phyloP scores from a whole-genome alignment of 2,797 vertebrate genomes.

The Fistularia commersonii region DNA sequence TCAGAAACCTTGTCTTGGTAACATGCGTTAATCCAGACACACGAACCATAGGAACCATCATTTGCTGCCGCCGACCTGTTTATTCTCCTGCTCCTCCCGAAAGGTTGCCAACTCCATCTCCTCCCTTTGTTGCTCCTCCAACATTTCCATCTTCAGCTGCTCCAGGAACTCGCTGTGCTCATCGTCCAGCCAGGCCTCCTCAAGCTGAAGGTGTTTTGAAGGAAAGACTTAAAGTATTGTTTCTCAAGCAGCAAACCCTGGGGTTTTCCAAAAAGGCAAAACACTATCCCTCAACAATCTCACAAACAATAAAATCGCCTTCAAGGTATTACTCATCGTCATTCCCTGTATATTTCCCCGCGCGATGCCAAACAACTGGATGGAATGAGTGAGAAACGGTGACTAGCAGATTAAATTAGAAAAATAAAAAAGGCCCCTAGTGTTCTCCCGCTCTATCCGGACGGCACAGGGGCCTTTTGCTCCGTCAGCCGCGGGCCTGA shows the following conservation, averaged over 20 bases:
- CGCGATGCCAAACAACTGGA: no score
- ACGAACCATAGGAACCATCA: not conserved
- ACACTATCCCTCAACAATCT: no score
- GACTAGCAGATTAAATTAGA: constrained; percentile 74
- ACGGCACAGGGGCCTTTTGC: constrained; percentile 49
- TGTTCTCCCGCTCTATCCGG: no score
- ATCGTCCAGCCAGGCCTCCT: constrained; percentile 96
- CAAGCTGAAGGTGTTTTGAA: constrained; percentile 85
- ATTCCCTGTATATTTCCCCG: no score
- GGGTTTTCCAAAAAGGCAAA: no score
- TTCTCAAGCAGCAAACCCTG: constrained; percentile 30
- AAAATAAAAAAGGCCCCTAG: no score
- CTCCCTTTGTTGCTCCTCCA: constrained; percentile 89
- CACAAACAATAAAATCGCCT: no score
- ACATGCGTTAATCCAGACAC: constrained; percentile 8
- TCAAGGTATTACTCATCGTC: no score
- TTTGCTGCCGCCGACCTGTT: constrained; percentile 44
- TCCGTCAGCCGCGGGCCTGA: constrained; percentile 65
- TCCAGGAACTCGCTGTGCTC: constrained; percentile 96
- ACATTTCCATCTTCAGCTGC: constrained; percentile 94
- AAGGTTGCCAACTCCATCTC: constrained; percentile 83
- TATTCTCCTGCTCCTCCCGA: constrained; percentile 82
- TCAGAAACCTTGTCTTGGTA: no score
- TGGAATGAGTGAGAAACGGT: no score
- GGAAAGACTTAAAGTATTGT: constrained; percentile 12